Conservation (phyloP, 92 coral and sea anemone genomes). For the Pocillopora meandrina region DNA sequence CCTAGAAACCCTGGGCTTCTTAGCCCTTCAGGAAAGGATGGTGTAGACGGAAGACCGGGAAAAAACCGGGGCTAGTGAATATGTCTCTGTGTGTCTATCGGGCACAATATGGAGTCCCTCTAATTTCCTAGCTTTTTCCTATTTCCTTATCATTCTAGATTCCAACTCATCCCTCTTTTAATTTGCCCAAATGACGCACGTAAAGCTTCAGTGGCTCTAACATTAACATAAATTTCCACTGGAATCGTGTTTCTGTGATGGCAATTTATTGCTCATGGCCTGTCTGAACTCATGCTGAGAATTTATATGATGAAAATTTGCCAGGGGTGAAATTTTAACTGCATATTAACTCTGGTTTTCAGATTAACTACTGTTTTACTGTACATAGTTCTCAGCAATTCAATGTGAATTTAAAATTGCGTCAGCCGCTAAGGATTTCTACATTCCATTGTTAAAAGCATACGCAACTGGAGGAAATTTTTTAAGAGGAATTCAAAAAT, state of each 20-base stretch:
- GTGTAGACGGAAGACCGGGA: slow-evolving; percentile 49
- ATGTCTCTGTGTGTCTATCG: slow-evolving; percentile 42
- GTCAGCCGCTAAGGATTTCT: slow-evolving; percentile 5
- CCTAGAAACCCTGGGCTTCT: slow-evolving; percentile 48
- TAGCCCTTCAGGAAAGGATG: slow-evolving; percentile 51
- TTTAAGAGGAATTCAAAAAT: neutral
- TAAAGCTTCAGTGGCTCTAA: neutral
- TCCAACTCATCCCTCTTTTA: slow-evolving; percentile 1
- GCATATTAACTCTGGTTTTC: neutral
- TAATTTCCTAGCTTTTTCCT: slow-evolving; percentile 20
- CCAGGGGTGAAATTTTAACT: neutral
- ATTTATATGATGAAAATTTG: slow-evolving; percentile 22
- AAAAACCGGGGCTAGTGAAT: neutral
- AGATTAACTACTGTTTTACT: neutral
- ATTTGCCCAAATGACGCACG: neutral
- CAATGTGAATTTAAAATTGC: neutral
- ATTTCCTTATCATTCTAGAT: neutral
- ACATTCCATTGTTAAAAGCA: neutral
- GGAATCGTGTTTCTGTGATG: neutral
- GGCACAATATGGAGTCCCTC: slow-evolving; percentile 12
- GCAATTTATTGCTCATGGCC: neutral
- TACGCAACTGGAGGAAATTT: too few relatives aligned
- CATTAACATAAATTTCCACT: neutral
- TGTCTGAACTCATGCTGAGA: neutral
- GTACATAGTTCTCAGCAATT: neutral